Conservation (phyloP, 2,888 invertebrate species). For the Agriopis marginaria region DNA sequence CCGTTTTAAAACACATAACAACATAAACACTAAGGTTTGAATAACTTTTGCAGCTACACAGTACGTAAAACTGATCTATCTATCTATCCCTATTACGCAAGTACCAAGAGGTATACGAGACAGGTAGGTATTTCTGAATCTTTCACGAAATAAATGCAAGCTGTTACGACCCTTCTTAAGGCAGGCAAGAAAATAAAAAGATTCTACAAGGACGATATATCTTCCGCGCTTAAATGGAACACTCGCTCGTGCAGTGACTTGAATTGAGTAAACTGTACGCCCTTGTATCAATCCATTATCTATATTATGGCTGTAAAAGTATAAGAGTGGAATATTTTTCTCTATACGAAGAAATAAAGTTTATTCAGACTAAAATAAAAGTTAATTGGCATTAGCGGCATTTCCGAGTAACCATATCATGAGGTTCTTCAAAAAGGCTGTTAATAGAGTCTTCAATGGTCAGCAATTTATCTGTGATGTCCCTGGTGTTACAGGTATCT, state of each 20-base stretch:
- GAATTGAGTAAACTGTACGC: constrained; percentile 45
- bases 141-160: constrained; percentile 71
- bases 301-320: constrained; percentile 14
- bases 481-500: too few relatives aligned
- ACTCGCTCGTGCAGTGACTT: constrained; percentile 39
- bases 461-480: too few relatives aligned
- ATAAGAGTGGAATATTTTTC: neutral
- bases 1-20: too few relatives aligned
- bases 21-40: too few relatives aligned
- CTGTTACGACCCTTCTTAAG: constrained; percentile 60
- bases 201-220: constrained; percentile 67
- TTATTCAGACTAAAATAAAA: neutral
- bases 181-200: constrained; percentile 60
- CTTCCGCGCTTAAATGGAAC: constrained; percentile 56
- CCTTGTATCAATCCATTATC: constrained; percentile 36
- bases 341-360: neutral
- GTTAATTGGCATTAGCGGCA: neutral
- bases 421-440: too few relatives aligned
- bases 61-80: neutral
- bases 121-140: constrained; percentile 54
- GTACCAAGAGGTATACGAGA: neutral
- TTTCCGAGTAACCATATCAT: too few relatives aligned
- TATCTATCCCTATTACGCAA: neutral
- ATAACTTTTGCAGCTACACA: too few relatives aligned
- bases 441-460: too few relatives aligned